phyloP scores from a whole-genome alignment of 2,888 invertebrate genomes.

The Buathra laborator region DNA sequence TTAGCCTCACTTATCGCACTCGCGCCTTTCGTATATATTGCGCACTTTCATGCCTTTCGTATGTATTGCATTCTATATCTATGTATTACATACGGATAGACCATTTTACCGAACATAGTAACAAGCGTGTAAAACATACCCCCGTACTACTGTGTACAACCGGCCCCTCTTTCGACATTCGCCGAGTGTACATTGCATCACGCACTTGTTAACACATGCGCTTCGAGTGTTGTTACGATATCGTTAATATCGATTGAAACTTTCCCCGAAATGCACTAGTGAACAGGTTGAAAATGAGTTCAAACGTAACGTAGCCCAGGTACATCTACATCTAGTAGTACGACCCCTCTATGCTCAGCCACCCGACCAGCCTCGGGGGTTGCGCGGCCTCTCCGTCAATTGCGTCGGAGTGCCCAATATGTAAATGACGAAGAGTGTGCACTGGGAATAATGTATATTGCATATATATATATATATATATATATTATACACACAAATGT shows the following conservation, averaged over 20 bases:
- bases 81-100: neutral
- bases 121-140: conserved; percentile 29
- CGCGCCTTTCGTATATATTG: neutral
- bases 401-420: conserved; percentile 44
- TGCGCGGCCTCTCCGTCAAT: conserved; percentile 39
- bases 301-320: neutral
- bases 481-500: neutral
- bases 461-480: conserved; percentile 8
- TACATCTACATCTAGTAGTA: conserved; percentile 1
- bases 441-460: conserved; percentile 45
- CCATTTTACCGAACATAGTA: conserved; percentile 27
- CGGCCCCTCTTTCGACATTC: neutral
- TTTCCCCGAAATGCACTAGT: conserved; percentile 4
- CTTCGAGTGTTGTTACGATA: conserved; percentile 35
- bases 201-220: conserved; percentile 45
- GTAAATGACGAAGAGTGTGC: conserved; percentile 54
- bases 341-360: conserved; percentile 12
- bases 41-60: neutral
- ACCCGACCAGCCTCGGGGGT: conserved; percentile 16
- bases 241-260: conserved; percentile 52
- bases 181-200: neutral
- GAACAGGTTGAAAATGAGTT: conserved; percentile 1
- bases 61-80: neutral
- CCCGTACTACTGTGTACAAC: neutral
- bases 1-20: neutral